A percentile compares a stretch with the other conserved stretches of the same genome.
phyloP scores from a whole-genome alignment of 2,888 invertebrate species.

The Phorcus lineatus region DNA sequence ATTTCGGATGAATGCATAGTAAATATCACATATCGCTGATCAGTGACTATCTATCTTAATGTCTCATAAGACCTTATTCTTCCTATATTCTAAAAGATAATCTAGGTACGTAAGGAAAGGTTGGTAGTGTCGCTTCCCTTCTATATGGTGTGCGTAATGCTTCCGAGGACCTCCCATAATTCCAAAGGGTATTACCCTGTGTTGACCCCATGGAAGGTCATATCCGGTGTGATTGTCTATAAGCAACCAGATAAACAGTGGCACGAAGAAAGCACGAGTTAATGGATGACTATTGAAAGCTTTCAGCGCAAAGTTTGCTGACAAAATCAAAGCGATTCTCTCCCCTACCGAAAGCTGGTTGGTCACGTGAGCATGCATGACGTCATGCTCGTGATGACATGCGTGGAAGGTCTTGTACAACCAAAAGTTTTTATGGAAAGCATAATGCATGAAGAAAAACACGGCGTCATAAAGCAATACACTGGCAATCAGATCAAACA shows the following conservation, averaged over 20 bases:
- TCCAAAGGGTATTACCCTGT: slow-evolving; percentile 61
- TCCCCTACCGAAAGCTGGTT: slow-evolving; percentile 65
- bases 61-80: not conserved
- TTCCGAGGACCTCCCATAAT: slow-evolving; percentile 59
- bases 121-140: slow-evolving; percentile 61
- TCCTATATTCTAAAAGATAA: slow-evolving; percentile 32
- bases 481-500: slow-evolving; percentile 51
- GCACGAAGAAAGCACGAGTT: slow-evolving; percentile 64
- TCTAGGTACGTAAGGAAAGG: slow-evolving; percentile 70
- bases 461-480: slow-evolving; percentile 62
- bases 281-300: slow-evolving; percentile 62
- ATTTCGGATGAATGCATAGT: no score
- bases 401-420: slow-evolving; percentile 65
- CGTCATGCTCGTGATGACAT: slow-evolving; percentile 65
- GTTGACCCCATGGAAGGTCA: slow-evolving; percentile 67
- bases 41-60: no score
- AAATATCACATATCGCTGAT: no score
- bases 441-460: slow-evolving; percentile 61
- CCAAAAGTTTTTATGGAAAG: slow-evolving; percentile 58
- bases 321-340: slow-evolving; percentile 56
- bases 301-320: slow-evolving; percentile 66
- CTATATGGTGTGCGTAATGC: slow-evolving; percentile 64
- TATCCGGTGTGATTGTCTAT: slow-evolving; percentile 69
- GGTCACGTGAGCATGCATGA: slow-evolving; percentile 63
- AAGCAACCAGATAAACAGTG: slow-evolving; percentile 59